Percentiles rank a stretch among this genome's conserved stretches.
Evolutionary conservation across 2,888 invertebrate species (phyloP).

Genomic region (Tethea ocularis): DNA sequence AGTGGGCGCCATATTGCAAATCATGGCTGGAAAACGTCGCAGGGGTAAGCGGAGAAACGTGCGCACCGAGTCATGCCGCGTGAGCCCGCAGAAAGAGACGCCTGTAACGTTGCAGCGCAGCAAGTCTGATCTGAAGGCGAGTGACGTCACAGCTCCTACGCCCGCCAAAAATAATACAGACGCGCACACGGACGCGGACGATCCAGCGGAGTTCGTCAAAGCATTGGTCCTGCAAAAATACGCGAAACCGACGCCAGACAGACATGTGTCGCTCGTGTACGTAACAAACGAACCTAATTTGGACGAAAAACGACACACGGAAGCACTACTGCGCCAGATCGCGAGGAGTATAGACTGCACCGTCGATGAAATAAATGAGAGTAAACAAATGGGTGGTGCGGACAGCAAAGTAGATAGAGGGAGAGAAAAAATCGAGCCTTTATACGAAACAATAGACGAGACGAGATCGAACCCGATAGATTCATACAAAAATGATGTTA

Average conservation of each 20-base stretch:
- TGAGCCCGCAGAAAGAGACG: constrained; percentile 61
- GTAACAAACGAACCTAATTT: constrained; percentile 63
- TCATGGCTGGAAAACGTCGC: constrained; percentile 75
- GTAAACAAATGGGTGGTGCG: constrained; percentile 63
- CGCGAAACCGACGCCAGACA: constrained; percentile 57
- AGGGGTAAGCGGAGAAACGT: constrained; percentile 55
- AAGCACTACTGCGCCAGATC: constrained; percentile 73
- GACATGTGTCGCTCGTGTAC: constrained; percentile 76
- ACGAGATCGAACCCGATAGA: constrained; percentile 38
- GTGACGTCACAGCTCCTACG: constrained; percentile 49
- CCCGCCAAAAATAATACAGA: constrained; percentile 63
- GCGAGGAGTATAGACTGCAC: constrained; percentile 75
- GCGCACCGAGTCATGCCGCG: constrained; percentile 59
- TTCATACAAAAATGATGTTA: constrained; percentile 63
- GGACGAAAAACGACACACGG: constrained; percentile 72
- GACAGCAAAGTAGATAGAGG: constrained; percentile 51
- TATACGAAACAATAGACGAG: constrained; percentile 60
- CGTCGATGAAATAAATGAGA: constrained; percentile 65
- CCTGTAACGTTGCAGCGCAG: constrained; percentile 50
- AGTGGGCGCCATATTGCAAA: constrained; percentile 71
- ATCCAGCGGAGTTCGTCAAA: constrained; percentile 72
- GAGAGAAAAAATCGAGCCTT: constrained; percentile 40
- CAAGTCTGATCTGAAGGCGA: constrained; percentile 47
- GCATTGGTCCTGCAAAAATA: constrained; percentile 77
- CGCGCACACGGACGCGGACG: constrained; percentile 38